Evolutionary conservation across 2,888 invertebrate genomes (phyloP).

Genomic region (Diloba caeruleocephala): DNA sequence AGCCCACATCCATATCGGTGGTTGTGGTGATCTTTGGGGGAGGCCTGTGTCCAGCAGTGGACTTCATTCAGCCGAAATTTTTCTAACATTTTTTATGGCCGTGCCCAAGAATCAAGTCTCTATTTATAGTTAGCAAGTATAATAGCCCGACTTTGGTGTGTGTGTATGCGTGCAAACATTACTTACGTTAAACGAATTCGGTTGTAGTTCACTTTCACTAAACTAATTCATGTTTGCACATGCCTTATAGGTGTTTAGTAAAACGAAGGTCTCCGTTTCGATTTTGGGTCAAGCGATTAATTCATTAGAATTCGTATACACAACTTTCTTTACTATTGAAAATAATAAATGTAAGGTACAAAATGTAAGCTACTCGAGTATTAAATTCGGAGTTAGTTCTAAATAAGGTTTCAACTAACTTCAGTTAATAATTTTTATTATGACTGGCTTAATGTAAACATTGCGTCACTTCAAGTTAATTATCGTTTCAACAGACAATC

Average conservation of each 20-base stretch:
- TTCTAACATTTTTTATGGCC: conserved; percentile 2
- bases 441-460: conserved; percentile 29
- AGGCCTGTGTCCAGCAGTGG: too few relatives aligned
- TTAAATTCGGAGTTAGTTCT: too few relatives aligned
- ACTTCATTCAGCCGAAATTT: too few relatives aligned
- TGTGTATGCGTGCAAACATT: conserved; percentile 45
- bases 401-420: too few relatives aligned
- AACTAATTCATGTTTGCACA: conserved; percentile 47
- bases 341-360: background rate
- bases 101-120: conserved; percentile 23
- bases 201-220: conserved; percentile 62
- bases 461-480: conserved; percentile 35
- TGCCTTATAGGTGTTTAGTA: conserved; percentile 42
- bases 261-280: conserved; percentile 45
- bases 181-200: conserved; percentile 55
- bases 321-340: conserved; percentile 45
- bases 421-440: conserved; percentile 12
- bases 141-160: conserved; percentile 31
- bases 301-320: conserved; percentile 34
- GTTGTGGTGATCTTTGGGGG: too few relatives aligned
- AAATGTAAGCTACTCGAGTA: too few relatives aligned
- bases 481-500: conserved; percentile 40
- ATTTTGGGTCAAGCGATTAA: conserved; percentile 52
- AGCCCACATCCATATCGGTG: too few relatives aligned
- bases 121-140: conserved; percentile 36